Evolutionary conservation across 2,888 invertebrate genomes (phyloP).

Genomic region (Acrocera orbiculus): DNA sequence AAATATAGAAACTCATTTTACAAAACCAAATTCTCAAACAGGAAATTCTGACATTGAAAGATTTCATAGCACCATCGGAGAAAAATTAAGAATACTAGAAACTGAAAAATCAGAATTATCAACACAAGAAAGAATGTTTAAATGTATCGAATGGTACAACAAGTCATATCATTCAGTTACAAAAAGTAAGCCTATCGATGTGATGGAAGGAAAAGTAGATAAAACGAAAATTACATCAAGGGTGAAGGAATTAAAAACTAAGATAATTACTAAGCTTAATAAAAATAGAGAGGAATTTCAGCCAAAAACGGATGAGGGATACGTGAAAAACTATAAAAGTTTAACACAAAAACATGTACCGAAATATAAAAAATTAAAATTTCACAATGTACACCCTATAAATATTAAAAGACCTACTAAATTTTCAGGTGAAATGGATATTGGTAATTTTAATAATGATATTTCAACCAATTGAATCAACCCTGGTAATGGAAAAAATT

Average conservation of each 20-base stretch:
- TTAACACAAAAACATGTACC: conserved; percentile 11
- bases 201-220: conserved; percentile 3
- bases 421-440: conserved; percentile 9
- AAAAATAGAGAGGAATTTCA: conserved; percentile 6
- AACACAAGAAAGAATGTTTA: conserved; percentile 4
- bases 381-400: conserved; percentile 3
- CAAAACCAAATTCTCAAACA: conserved; percentile 4
- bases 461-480: no score
- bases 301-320: conserved; percentile 2
- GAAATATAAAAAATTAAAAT: conserved; percentile 7
- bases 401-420: conserved; percentile 11
- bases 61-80: conserved; percentile 4
- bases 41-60: conserved; percentile 4
- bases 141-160: conserved; percentile 8
- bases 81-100: conserved; percentile 4
- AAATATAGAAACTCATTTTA: conserved; percentile 1
- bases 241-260: conserved; percentile 1
- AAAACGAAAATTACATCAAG: not conserved
- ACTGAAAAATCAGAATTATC: conserved; percentile 3
- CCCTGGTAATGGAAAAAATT: not conserved
- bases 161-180: conserved; percentile 6
- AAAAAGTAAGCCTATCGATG: conserved; percentile 4
- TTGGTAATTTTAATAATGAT: conserved; percentile 3
- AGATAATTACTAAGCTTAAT: conserved; percentile 3
- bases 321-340: conserved; percentile 9